A percentile compares a stretch with the other conserved stretches of the same genome.
Conservation (phyloP, 2,888 invertebrate genomes). For the Lasioglossum oenotherae region DNA sequence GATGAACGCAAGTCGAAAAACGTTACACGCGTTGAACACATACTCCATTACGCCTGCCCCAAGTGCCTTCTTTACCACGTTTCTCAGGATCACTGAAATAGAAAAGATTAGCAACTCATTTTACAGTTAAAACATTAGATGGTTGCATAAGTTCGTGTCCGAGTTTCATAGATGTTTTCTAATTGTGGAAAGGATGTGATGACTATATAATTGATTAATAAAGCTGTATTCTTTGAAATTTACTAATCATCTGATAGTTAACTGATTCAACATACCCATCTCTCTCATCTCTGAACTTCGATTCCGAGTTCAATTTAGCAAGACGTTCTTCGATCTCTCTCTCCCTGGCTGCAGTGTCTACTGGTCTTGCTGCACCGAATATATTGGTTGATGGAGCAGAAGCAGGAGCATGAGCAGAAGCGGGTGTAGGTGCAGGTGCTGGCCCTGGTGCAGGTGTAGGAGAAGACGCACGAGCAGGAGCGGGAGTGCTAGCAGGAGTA, state of each 20-base stretch:
- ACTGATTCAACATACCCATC: slow-evolving; percentile 63
- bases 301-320: slow-evolving; percentile 85
- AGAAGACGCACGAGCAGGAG: slow-evolving; percentile 81
- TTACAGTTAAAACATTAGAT: neutral
- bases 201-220: too few relatives aligned
- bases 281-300: slow-evolving; percentile 77
- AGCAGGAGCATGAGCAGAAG: slow-evolving; percentile 75
- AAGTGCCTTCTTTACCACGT: slow-evolving; percentile 74
- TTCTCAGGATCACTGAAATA: slow-evolving; percentile 70
- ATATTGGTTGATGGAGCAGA: slow-evolving; percentile 90
- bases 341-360: slow-evolving; percentile 96
- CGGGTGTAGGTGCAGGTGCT: slow-evolving; percentile 79
- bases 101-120: slow-evolving; percentile 5
- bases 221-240: too few relatives aligned
- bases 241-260: neutral
- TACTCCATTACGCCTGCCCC: slow-evolving; percentile 81
- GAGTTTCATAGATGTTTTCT: too few relatives aligned
- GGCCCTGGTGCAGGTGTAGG: slow-evolving; percentile 69
- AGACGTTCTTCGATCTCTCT: slow-evolving; percentile 96
- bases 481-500: slow-evolving; percentile 75
- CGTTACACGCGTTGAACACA: slow-evolving; percentile 31
- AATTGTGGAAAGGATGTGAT: too few relatives aligned
- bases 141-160: too few relatives aligned
- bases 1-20: too few relatives aligned
- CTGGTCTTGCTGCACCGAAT: slow-evolving; percentile 97